Base-by-base conservation (phyloP, 2,888 invertebrate species). In the Linnaemya tessellans region DNA sequence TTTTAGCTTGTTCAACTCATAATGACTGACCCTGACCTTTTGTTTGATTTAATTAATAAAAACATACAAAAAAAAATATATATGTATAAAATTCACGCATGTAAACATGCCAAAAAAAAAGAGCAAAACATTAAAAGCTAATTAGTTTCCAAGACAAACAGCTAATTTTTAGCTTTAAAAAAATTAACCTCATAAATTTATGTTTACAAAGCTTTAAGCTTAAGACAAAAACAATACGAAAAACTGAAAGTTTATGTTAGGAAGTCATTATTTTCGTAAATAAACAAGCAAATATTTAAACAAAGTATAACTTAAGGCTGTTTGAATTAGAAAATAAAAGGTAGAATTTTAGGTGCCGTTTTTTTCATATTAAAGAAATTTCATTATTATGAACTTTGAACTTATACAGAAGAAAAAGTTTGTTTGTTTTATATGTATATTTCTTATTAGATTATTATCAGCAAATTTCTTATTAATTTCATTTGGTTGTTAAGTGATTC, bases 1-100 rank as follows among this genome's bases (percentile, higher is more conserved):
- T 67, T 35, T 46, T 9, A 30, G 30, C 8, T 65, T 43, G 43
- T 54, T 49, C 46, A 62, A 74, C 15, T 65, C 13, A 30, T 30
- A 18, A 30, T 70, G 58, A 77, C 80, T 70, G 58, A 77, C 80
- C 80, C 64, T 84, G 84, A 80, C 43, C 80, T 71, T 84, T 75
- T 18, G 0, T 11, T 22, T n/a, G 46, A 30, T n/a, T 65, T 65
- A 64, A 43, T 43, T 43, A 62, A 20, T 38, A 20, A 30, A 30
- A 30, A 30, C 30, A 3, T 10, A 25, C 13, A 20, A 20, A 70
- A 41, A n/a, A n/a, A n/a, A n/a, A n/a, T n/a, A n/a, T n/a, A n/a
- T n/a, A n/a, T n/a, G n/a, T n/a, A n/a, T n/a, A n/a, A n/a, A 58
- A 46, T n/a, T 15, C 35, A 68, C 18, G 7, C 56, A 41, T 65